These are phyloP conservation scores for Salminus brasiliensis DNA, from an alignment of 2,113 vertebrate species.

Conservation along the genomic window DNA sequence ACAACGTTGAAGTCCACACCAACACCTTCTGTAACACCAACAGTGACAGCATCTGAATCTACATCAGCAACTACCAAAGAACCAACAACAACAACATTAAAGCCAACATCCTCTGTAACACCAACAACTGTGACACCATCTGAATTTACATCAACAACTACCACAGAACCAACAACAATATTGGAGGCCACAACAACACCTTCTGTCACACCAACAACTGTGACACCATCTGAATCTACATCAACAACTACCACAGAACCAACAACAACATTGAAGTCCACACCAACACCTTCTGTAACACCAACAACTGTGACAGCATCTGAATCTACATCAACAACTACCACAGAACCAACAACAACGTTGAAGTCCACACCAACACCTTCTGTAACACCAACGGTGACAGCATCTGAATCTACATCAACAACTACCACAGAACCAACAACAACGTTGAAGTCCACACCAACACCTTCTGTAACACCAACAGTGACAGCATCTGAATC, in stretches of 20 bases:
- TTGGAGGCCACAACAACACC: neutral
- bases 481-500: neutral
- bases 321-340: neutral
- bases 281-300: neutral
- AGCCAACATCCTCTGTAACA: too few relatives aligned
- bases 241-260: neutral
- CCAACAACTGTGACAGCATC: too few relatives aligned
- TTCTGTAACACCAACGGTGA: neutral
- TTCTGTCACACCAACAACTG: too few relatives aligned
- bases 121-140: too few relatives aligned
- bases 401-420: neutral
- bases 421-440: neutral
- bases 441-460: neutral
- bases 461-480: neutral
- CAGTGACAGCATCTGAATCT: neutral
- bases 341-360: neutral
- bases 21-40: too few relatives aligned
- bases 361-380: neutral
- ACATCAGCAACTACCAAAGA: neutral
- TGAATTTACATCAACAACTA: neutral
- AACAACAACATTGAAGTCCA: neutral
- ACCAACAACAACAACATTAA: too few relatives aligned
- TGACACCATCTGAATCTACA: too few relatives aligned
- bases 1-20: neutral
- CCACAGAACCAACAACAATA: neutral